Evolutionary conservation across 2,888 invertebrate species (phyloP).

Genomic region (Eucera pruinosa): DNA sequence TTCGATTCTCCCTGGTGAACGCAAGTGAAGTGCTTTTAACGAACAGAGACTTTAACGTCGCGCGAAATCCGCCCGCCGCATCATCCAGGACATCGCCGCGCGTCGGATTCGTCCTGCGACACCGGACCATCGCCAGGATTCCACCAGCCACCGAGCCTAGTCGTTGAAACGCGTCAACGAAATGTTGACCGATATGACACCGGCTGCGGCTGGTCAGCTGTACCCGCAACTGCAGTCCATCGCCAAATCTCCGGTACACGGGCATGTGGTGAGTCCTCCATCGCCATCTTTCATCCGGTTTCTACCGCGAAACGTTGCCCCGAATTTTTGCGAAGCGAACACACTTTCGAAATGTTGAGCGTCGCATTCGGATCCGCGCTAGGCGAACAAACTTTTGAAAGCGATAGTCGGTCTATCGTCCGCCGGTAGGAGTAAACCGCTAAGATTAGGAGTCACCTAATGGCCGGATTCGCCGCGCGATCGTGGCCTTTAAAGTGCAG

Average conservation of each 20-base stretch:
- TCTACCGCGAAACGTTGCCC: background rate
- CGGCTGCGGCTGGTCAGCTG: constrained; percentile 84
- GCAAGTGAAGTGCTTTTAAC: constrained; percentile 42
- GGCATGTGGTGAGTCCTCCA: constrained; percentile 82
- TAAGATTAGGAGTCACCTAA: constrained; percentile 7
- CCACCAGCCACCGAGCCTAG: constrained; percentile 21
- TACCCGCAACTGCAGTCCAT: constrained; percentile 84
- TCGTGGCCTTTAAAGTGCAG: constrained; percentile 22
- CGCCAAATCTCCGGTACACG: constrained; percentile 82
- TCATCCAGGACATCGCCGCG: no score
- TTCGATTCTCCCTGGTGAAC: constrained; percentile 10
- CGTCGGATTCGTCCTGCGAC: background rate
- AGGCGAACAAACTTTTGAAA: no score
- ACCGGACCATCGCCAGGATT: constrained; percentile 27
- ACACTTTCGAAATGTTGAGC: no score
- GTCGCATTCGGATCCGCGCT: no score
- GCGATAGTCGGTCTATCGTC: background rate
- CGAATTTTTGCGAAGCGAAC: no score
- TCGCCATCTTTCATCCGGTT: background rate
- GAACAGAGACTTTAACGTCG: constrained; percentile 10
- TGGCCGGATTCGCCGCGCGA: constrained; percentile 19
- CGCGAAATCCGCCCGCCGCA: background rate
- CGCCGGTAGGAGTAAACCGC: background rate
- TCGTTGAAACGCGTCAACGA: constrained; percentile 49
- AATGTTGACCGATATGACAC: constrained; percentile 84